phyloP scores from a whole-genome alignment of 1,140 invertebrate species.

The Drosophila seguyi region DNA sequence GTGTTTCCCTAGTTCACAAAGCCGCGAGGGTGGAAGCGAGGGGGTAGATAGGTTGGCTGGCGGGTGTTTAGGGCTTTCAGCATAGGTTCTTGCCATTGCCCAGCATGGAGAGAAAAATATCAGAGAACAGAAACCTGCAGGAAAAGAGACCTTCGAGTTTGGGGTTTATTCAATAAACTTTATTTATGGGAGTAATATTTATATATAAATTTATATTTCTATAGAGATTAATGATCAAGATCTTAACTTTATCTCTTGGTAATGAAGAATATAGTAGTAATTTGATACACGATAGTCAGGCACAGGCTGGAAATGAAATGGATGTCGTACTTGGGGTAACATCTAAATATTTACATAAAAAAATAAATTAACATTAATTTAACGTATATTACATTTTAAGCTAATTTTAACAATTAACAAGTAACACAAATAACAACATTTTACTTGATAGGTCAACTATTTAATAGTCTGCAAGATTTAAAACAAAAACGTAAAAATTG shows the following conservation, averaged over 20 bases:
- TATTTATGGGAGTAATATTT: not conserved
- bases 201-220: not conserved
- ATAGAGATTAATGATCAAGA: not conserved
- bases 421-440: not conserved
- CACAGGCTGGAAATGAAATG: not conserved
- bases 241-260: not conserved
- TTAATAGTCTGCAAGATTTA: no score
- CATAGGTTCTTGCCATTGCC: not conserved
- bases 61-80: constrained; percentile 30
- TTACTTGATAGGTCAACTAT: no score
- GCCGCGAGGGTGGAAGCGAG: not conserved
- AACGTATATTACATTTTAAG: not conserved
- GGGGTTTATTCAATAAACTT: no score
- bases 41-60: not conserved
- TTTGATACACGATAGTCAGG: no score
- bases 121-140: not conserved
- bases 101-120: not conserved
- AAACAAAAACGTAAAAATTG: not conserved
- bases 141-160: not conserved
- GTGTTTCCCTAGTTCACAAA: constrained; percentile 18
- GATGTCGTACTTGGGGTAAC: no score
- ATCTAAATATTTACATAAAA: not conserved
- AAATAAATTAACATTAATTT: not conserved
- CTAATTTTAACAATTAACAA: not conserved
- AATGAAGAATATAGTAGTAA: not conserved